Evolutionary conservation across 2,113 vertebrate species (phyloP).

Genomic region (Pavo muticus): DNA sequence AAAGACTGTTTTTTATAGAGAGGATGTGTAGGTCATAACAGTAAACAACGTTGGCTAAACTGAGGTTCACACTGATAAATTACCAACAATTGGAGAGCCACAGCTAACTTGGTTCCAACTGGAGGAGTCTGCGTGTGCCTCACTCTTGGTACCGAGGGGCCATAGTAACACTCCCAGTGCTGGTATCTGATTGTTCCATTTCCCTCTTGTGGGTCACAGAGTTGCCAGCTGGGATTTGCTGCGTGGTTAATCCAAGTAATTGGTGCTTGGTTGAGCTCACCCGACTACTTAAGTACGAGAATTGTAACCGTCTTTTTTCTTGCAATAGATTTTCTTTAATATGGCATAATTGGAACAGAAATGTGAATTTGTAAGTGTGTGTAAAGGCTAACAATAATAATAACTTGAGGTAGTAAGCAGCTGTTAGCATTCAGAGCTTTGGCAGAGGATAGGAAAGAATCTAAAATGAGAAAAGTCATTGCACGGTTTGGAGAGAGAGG

Average conservation of each 20-base stretch:
- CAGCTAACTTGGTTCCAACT: neutral
- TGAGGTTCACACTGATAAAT: neutral
- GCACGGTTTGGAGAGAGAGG: neutral
- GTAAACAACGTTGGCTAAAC: neutral
- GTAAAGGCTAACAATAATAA: neutral
- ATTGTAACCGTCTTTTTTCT: neutral
- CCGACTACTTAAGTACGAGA: neutral
- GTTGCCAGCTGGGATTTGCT: neutral
- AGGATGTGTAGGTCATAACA: neutral
- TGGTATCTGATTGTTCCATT: rapidly evolving
- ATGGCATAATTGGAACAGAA: neutral
- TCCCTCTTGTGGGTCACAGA: neutral
- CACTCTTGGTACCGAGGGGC: neutral
- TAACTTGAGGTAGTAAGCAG: neutral
- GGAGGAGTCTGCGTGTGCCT: neutral
- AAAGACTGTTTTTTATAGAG: neutral
- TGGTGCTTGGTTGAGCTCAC: neutral
- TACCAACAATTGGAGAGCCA: neutral
- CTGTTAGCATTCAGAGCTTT: neutral
- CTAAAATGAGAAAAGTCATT: neutral
- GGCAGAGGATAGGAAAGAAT: neutral
- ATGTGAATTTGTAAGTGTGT: neutral
- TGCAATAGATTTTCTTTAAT: neutral
- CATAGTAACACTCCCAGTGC: neutral
- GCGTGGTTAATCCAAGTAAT: neutral